A percentile compares a stretch with the other conserved stretches of the same genome.
Conservation (phyloP, 2,113 vertebrate species). For the Suncus etruscus region DNA sequence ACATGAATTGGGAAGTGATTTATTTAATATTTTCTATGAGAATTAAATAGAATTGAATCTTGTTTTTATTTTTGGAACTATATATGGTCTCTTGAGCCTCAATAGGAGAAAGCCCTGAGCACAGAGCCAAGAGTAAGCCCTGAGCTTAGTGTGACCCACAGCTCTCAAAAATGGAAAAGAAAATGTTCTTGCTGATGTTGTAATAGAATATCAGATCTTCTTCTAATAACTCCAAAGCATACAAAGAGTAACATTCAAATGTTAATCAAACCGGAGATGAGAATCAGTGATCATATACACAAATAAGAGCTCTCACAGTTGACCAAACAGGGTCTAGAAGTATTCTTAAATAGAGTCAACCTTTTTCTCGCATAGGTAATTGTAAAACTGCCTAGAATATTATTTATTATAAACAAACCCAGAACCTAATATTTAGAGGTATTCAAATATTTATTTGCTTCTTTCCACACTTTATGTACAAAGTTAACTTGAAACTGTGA, state of each 20-base stretch:
- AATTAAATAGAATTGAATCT: too few relatives aligned
- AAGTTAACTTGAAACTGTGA: slow-evolving; percentile 37
- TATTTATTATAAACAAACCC: slow-evolving; percentile 53
- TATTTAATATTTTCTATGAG: too few relatives aligned
- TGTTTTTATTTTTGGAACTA: too few relatives aligned
- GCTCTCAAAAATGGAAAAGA: not conserved
- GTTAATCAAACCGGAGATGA: slow-evolving; percentile 22
- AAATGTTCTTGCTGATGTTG: not conserved
- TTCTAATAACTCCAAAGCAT: not conserved
- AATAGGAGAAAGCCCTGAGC: too few relatives aligned
- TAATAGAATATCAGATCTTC: not conserved
- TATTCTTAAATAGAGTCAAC: slow-evolving; percentile 22
- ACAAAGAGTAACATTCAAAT: slow-evolving; percentile 5
- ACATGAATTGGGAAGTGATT: not conserved
- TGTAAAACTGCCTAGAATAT: slow-evolving; percentile 23
- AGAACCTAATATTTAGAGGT: slow-evolving; percentile 48
- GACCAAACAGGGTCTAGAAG: not conserved
- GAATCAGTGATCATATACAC: not conserved
- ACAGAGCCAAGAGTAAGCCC: too few relatives aligned
- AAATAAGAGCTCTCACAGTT: not conserved
- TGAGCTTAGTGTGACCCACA: too few relatives aligned
- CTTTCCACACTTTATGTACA: slow-evolving; percentile 31
- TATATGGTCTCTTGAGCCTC: too few relatives aligned
- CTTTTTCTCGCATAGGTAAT: slow-evolving; percentile 17
- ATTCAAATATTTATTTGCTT: slow-evolving; percentile 48